Conservation (phyloP, 1,140 invertebrate genomes). For the Myzus persicae region DNA sequence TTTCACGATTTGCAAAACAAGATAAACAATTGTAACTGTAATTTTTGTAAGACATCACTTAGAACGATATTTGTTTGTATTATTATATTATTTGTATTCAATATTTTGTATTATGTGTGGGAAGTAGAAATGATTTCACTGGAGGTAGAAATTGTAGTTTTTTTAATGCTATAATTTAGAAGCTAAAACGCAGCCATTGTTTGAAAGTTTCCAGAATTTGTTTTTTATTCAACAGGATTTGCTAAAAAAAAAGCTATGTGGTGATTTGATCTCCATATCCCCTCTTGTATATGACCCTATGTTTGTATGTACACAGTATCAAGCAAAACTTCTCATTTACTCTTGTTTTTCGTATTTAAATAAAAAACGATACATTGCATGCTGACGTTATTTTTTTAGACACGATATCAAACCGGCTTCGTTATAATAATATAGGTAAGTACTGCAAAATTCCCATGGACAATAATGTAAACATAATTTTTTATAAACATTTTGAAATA, state of each 20-base stretch:
- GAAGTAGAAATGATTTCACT: no score
- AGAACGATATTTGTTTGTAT: no score
- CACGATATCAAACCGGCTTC: not conserved
- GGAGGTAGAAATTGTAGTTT: no score
- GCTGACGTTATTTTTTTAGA: not conserved
- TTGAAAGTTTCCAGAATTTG: not conserved
- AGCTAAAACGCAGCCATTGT: no score
- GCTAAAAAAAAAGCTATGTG: not conserved
- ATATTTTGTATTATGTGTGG: no score
- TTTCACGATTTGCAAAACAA: no score
- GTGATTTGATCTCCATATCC: not conserved
- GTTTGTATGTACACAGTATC: not conserved
- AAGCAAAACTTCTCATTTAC: not conserved
- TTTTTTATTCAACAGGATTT: not conserved
- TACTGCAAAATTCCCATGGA: not conserved
- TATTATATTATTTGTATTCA: no score
- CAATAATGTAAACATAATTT: not conserved
- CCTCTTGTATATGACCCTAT: not conserved
- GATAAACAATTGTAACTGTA: no score
- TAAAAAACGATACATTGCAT: not conserved
- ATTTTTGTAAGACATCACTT: no score
- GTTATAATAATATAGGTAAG: not conserved
- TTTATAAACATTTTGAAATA: not conserved
- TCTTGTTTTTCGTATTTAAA: not conserved
- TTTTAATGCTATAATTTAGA: no score